Evolutionary conservation across 2,888 invertebrate species (phyloP), one percentile per base, ranked within the genome.

Genomic region (Bombyx huttoni): DNA sequence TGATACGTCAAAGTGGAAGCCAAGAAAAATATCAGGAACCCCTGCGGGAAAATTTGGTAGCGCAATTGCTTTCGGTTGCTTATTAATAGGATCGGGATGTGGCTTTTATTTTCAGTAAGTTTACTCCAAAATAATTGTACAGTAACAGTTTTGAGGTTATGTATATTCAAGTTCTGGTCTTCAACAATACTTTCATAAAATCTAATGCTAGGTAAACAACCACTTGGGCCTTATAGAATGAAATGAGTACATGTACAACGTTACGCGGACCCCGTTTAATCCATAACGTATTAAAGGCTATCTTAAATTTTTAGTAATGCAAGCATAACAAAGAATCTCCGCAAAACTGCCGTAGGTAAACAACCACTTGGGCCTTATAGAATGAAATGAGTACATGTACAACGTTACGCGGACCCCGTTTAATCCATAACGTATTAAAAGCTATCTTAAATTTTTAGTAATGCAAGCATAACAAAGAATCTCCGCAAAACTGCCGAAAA

Each of bases 1-100:
- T 51, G 91, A 91, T 80, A 80, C 82, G 51, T 88, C 80, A 59
- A 88, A 86, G 70, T 87, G 92, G 73, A 93, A 93, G 86, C 92
- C 93, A 57, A 89, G 93, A 75, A 88, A 89, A 80, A 76, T 91
- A 55, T 88, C 84, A 73, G 93, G 93, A 61, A 93, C 93, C 48
- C 93, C 93, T 48, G 90, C 92, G 50, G 89, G 83, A 58, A 68
- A 63, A 56, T 82, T 89, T 54, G 79, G 92, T 57, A 91, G 92
- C 73, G 78, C 81, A 54, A 79, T 90, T 58, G 90, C 89, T 10
- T 60, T 79, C 14, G 88, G 86, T 34, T 55, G 87, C 8, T 47
- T 92, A 56, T 73, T 75, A 45, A 49, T 85, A 54, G 89, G 89
- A 54, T 62, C 82, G 50, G 9, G 84, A 48, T 68, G 61, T 53